Conservation (phyloP, 2,888 invertebrate species). For the Ophion costatus region DNA sequence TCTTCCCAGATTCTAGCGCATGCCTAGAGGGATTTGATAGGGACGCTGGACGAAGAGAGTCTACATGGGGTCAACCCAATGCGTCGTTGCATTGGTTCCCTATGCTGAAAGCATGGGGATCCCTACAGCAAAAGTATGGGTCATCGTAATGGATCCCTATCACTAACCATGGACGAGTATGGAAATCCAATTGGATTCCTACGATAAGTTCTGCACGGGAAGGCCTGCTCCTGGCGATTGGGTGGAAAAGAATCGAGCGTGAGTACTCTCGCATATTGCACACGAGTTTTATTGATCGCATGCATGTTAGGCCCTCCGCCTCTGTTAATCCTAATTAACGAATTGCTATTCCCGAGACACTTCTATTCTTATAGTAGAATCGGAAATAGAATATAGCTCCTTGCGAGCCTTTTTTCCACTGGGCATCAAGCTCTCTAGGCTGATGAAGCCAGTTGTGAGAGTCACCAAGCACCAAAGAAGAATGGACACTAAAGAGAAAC, state of each 20-base stretch:
- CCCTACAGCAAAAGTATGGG: too few relatives aligned
- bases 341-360: constrained; percentile 9
- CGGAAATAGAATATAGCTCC: constrained; percentile 11
- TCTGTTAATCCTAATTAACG: constrained; percentile 36
- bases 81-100: too few relatives aligned
- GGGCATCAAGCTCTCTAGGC: constrained; percentile 7
- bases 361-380: constrained; percentile 22
- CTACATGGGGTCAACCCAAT: too few relatives aligned
- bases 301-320: background rate
- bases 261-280: constrained; percentile 49
- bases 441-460: constrained; percentile 35
- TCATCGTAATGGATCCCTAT: too few relatives aligned
- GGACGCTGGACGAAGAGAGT: too few relatives aligned
- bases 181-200: too few relatives aligned
- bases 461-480: background rate
- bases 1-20: too few relatives aligned
- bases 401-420: constrained; percentile 40
- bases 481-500: background rate
- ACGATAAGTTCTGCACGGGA: background rate
- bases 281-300: too few relatives aligned
- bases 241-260: constrained; percentile 56
- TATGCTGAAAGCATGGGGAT: too few relatives aligned
- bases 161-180: too few relatives aligned
- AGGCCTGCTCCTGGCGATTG: background rate
- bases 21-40: too few relatives aligned